phyloP scores from a whole-genome alignment of 2,113 vertebrate genomes.

The Hassar affinis region DNA sequence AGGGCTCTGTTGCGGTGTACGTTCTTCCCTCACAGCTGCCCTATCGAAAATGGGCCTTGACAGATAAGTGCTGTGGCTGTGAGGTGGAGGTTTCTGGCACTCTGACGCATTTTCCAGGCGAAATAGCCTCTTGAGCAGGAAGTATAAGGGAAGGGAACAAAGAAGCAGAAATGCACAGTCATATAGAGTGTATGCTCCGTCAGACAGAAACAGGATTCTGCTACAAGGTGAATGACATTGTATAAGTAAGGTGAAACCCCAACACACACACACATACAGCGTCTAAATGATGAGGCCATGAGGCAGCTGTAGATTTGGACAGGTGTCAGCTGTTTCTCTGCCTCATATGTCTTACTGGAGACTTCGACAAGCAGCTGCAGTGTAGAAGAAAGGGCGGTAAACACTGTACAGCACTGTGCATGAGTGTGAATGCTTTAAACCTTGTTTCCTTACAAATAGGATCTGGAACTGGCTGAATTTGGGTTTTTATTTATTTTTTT shows the following conservation, averaged over 20 bases:
- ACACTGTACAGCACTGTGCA: neutral
- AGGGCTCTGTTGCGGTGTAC: slow-evolving; percentile 50
- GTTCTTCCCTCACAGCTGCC: slow-evolving; percentile 65
- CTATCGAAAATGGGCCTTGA: slow-evolving; percentile 50
- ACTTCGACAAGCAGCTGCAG: neutral
- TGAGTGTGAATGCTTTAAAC: neutral
- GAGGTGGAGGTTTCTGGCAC: slow-evolving; percentile 53
- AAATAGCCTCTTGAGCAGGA: slow-evolving; percentile 37
- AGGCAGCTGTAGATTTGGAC: slow-evolving; percentile 43
- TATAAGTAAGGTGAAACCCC: slow-evolving; percentile 58
- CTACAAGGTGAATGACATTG: neutral
- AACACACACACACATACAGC: slow-evolving; percentile 33
- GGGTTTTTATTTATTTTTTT: neutral
- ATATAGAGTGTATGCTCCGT: slow-evolving; percentile 21
- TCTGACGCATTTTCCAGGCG: slow-evolving; percentile 54
- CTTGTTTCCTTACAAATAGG: neutral
- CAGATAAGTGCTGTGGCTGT: slow-evolving; percentile 24
- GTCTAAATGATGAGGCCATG: slow-evolving; percentile 18
- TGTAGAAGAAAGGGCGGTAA: neutral
- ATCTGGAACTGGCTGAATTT: neutral
- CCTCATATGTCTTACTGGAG: neutral
- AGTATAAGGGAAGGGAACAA: slow-evolving; percentile 19
- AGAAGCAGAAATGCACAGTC: slow-evolving; percentile 35
- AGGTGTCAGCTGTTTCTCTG: slow-evolving; percentile 55
- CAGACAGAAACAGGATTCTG: slow-evolving; percentile 11